Evolutionary conservation across 2,113 vertebrate species (phyloP).

Genomic region (Trogon surrucura): DNA sequence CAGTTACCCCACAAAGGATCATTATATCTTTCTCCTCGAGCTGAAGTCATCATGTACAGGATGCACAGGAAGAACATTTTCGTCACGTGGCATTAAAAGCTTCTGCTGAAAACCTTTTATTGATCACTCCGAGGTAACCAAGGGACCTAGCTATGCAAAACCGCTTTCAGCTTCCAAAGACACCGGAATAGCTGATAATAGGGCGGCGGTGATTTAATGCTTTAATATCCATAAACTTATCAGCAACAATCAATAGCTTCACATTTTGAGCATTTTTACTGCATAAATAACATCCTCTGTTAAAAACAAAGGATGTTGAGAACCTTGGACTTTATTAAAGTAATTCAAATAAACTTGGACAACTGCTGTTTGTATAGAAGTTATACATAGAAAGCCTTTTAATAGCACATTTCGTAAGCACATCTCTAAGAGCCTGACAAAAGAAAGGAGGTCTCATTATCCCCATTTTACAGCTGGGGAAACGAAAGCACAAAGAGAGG

Average conservation of each 20-base stretch:
- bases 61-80: slow-evolving; percentile 42
- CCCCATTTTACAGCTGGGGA: slow-evolving; percentile 48
- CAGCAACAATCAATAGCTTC: slow-evolving; percentile 55
- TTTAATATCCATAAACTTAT: slow-evolving; percentile 61
- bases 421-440: slow-evolving; percentile 45
- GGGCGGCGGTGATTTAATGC: slow-evolving; percentile 41
- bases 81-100: slow-evolving; percentile 53
- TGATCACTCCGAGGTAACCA: slow-evolving; percentile 27
- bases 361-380: slow-evolving; percentile 46
- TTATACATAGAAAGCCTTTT: slow-evolving; percentile 63
- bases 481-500: slow-evolving; percentile 56
- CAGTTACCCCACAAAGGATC: background rate
- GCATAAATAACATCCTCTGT: slow-evolving; percentile 57
- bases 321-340: slow-evolving; percentile 30
- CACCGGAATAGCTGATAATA: slow-evolving; percentile 16
- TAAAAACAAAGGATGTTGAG: slow-evolving; percentile 59
- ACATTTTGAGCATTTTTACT: slow-evolving; percentile 39
- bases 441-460: slow-evolving; percentile 55
- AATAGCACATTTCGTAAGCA: slow-evolving; percentile 41
- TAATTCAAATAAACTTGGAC: slow-evolving; percentile 56
- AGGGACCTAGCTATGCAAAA: background rate
- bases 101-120: slow-evolving; percentile 64
- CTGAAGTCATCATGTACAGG: slow-evolving; percentile 13
- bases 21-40: background rate
- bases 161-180: slow-evolving; percentile 19